Evolutionary conservation across 1,140 invertebrate genomes (phyloP), one percentile per base, ranked within the genome.

Genomic region (Lepidurus arcticus): DNA sequence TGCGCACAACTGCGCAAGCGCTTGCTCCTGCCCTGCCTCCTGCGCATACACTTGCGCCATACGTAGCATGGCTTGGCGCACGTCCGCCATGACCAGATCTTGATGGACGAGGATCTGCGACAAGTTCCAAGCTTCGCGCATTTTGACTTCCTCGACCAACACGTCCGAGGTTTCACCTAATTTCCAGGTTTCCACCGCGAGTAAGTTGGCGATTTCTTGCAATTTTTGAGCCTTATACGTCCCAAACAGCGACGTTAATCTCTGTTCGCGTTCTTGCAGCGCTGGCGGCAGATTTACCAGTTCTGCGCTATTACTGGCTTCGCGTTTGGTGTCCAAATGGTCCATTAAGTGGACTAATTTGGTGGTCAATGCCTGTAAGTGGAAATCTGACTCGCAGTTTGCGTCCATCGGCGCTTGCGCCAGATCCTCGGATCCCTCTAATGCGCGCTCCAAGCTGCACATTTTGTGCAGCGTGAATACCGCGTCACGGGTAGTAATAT

Each of bases 31-130:
- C 24, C 26, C 77, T 44, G 81, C 80, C 79, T 86, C 86, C 47
- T 86, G 85, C 79, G 90, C 90, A 81, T 91, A 91, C 13, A 88
- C 84, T 80, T 90, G 89, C 9, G 90, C 90, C 80, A 89, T 90
- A 21, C 89, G 86, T 76, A 87, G 86, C 80, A 92, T 87, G 5
- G 92, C 90, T 79, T 92, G 90, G 16, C 90, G 88, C 77, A 92
- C 90, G 84, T 93, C 91, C 1, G 89, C 89, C 81, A 91, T 90
- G 13, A 92, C 89, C 1, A 93, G 84, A 82, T 92, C 91, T 24
- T 89, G 87, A 81, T 90, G 91, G 4, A 92, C 88, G 1, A 89
- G 88, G 82, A 92, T 90, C 79, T 90, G 88, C 2, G 91, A 91
- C 65, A 88, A 85, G 47, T 86, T 88, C 89, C 89, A 91, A 5